A percentile compares a stretch with the other conserved stretches of the same genome.
These are phyloP conservation scores for Progne subis DNA, from an alignment of 2,113 vertebrate genomes.

Conservation along the genomic window DNA sequence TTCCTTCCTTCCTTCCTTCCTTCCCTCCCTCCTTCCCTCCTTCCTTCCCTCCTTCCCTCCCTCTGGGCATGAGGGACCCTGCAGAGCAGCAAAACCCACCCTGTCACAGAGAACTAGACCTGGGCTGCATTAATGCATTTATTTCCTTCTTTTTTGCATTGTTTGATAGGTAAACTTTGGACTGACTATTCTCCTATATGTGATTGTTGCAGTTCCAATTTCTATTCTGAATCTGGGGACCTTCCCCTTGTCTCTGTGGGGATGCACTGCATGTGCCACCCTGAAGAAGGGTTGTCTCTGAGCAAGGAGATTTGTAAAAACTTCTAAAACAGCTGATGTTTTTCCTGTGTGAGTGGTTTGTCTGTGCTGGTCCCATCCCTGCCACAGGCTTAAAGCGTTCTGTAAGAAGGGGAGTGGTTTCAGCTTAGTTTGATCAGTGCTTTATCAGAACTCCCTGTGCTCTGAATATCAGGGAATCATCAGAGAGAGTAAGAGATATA, in stretches of 20 bases:
- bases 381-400: background rate
- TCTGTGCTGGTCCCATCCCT: background rate
- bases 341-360: background rate
- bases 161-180: background rate
- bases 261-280: background rate
- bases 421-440: background rate
- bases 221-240: background rate
- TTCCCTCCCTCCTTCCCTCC: no score
- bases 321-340: accelerated
- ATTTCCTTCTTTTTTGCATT: background rate
- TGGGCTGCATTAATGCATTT: background rate
- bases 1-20: no score
- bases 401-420: background rate
- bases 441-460: background rate
- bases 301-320: background rate
- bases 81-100: background rate
- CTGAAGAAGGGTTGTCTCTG: background rate
- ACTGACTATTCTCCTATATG: accelerated
- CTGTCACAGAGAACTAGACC: accelerated
- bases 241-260: background rate
- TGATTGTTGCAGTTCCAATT: background rate
- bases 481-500: background rate
- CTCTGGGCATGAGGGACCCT: background rate
- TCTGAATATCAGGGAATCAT: background rate
- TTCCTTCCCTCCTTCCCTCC: no score